A percentile compares a stretch with the other conserved stretches of the same genome.
phyloP scores from a whole-genome alignment of 2,888 invertebrate species.

The Aproaerema taeniolella region DNA sequence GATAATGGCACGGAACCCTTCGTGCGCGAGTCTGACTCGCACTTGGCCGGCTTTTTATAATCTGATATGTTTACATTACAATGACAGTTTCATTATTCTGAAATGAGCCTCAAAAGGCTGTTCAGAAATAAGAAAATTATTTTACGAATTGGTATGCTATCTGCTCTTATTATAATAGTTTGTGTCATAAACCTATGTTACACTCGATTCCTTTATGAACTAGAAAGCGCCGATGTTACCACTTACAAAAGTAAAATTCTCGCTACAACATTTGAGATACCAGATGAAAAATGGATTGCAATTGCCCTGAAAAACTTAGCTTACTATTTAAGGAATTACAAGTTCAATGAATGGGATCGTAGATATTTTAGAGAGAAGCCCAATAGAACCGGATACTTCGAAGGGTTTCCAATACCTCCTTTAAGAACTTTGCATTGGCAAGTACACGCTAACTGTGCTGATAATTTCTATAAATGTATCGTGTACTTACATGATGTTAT shows the following conservation, averaged over 20 bases:
- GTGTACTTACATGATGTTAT: constrained; percentile 65
- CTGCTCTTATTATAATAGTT: too few relatives aligned
- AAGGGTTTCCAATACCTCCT: constrained; percentile 73
- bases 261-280: constrained; percentile 23
- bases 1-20: too few relatives aligned
- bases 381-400: constrained; percentile 37
- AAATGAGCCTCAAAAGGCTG: too few relatives aligned
- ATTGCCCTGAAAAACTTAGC: constrained; percentile 75
- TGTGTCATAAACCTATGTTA: too few relatives aligned
- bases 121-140: too few relatives aligned
- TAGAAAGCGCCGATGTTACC: too few relatives aligned
- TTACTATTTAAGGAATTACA: constrained; percentile 78
- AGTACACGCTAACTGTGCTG: constrained; percentile 73
- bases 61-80: too few relatives aligned
- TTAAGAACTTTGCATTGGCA: constrained; percentile 79
- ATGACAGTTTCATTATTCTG: too few relatives aligned
- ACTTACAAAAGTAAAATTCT: too few relatives aligned
- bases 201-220: neutral
- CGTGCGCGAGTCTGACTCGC: too few relatives aligned
- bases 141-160: too few relatives aligned
- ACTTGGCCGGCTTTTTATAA: too few relatives aligned
- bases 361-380: constrained; percentile 52
- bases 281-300: constrained; percentile 50
- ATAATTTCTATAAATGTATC: constrained; percentile 74
- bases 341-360: constrained; percentile 81